Conservation (phyloP, 2,113 vertebrate genomes). For the Pteruthius melanotis region DNA sequence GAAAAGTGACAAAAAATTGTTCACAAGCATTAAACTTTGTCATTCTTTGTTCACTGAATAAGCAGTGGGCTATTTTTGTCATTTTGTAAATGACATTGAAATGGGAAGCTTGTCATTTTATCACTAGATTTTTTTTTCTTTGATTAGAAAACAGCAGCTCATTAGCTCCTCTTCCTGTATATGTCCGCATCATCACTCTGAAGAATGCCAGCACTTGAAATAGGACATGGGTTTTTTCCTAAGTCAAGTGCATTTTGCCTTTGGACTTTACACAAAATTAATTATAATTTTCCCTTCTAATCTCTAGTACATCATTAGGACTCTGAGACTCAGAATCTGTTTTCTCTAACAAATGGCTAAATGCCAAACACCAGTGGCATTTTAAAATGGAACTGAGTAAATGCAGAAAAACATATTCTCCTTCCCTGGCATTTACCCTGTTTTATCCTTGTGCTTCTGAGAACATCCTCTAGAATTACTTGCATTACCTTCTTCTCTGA, state of each 20-base stretch:
- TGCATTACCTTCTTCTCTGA: neutral
- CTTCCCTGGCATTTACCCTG: neutral
- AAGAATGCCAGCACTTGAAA: constrained; percentile 45
- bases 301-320: constrained; percentile 50
- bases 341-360: constrained; percentile 53
- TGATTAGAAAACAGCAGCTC: constrained; percentile 56
- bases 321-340: constrained; percentile 33
- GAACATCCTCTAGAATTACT: neutral
- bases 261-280: constrained; percentile 56
- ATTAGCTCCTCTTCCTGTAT: constrained; percentile 51
- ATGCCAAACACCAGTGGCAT: constrained; percentile 39
- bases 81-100: constrained; percentile 27
- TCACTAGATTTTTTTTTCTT: neutral
- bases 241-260: constrained; percentile 29
- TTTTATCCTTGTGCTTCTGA: neutral
- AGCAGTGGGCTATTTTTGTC: constrained; percentile 1
- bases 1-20: neutral
- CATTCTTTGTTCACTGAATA: neutral
- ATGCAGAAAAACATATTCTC: neutral
- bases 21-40: neutral
- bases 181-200: constrained; percentile 8
- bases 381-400: constrained; percentile 32
- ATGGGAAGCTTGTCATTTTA: constrained; percentile 29
- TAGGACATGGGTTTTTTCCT: neutral
- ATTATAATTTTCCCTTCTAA: constrained; percentile 55